Conservation (phyloP, 2,888 invertebrate species). For the Rhopalosiphum nymphaeae region DNA sequence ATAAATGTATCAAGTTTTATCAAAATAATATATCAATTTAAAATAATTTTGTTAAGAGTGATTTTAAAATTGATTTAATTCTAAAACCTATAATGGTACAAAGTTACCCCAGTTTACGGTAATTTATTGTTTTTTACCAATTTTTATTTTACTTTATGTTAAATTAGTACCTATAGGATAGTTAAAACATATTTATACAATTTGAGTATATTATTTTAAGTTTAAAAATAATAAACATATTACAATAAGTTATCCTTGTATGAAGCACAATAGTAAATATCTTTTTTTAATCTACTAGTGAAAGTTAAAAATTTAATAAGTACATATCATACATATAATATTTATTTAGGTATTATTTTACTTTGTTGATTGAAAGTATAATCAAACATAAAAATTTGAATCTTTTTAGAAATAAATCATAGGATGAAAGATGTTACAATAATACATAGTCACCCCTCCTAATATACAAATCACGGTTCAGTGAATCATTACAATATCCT, state of each 20-base stretch:
- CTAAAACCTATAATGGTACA: background rate
- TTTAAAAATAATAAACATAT: background rate
- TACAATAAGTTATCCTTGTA: background rate
- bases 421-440: background rate
- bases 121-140: background rate
- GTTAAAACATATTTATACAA: background rate
- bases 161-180: background rate
- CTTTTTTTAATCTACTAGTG: background rate
- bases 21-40: background rate
- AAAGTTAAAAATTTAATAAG: background rate
- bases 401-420: background rate
- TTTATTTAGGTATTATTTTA: background rate
- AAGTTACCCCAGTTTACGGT: too few relatives aligned
- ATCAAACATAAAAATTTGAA: background rate
- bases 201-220: background rate
- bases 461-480: slow-evolving; percentile 57
- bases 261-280: background rate
- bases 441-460: background rate
- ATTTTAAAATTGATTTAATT: background rate
- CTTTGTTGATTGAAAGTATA: background rate
- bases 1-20: background rate
- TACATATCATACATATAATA: background rate
- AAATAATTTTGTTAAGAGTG: background rate
- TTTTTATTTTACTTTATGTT: background rate
- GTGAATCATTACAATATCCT: slow-evolving; percentile 59